phyloP scores from a whole-genome alignment of 2,797 vertebrate species.

The Dicrostonyx torquatus region DNA sequence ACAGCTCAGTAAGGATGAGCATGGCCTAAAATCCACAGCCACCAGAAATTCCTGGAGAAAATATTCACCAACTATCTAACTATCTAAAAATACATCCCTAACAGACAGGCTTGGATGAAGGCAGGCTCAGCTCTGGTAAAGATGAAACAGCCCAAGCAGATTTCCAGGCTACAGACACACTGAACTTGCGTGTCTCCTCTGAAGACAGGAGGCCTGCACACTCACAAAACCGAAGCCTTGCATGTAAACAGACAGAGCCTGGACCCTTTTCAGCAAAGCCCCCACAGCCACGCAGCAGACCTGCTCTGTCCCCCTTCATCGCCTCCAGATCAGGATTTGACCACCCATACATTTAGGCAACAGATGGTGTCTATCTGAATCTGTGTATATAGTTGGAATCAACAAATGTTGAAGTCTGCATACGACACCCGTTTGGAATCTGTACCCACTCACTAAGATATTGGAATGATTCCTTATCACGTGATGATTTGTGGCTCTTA shows the following conservation, averaged over 20 bases:
- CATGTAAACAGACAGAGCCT: background rate
- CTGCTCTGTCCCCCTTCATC: background rate
- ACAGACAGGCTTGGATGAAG: background rate
- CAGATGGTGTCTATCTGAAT: constrained; percentile 64
- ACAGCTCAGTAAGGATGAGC: background rate
- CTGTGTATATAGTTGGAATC: constrained; percentile 59
- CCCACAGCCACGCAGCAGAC: background rate
- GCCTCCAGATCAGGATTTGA: background rate
- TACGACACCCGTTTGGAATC: constrained; percentile 39
- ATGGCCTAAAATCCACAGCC: background rate
- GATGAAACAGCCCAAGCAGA: constrained; percentile 13
- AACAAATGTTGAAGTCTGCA: constrained; percentile 61
- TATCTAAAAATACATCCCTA: background rate
- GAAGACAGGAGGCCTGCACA: background rate
- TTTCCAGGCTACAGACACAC: background rate
- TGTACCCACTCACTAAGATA: constrained; percentile 40
- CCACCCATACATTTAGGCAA: constrained; percentile 55
- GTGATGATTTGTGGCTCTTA: background rate
- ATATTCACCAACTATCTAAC: background rate
- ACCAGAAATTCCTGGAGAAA: constrained; percentile 30
- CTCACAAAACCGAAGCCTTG: background rate
- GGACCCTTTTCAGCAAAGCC: background rate
- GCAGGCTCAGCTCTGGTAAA: background rate
- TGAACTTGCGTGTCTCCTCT: background rate
- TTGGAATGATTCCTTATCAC: constrained; percentile 11